phyloP scores from a whole-genome alignment of 2,797 vertebrate species.

The Catharus ustulatus region DNA sequence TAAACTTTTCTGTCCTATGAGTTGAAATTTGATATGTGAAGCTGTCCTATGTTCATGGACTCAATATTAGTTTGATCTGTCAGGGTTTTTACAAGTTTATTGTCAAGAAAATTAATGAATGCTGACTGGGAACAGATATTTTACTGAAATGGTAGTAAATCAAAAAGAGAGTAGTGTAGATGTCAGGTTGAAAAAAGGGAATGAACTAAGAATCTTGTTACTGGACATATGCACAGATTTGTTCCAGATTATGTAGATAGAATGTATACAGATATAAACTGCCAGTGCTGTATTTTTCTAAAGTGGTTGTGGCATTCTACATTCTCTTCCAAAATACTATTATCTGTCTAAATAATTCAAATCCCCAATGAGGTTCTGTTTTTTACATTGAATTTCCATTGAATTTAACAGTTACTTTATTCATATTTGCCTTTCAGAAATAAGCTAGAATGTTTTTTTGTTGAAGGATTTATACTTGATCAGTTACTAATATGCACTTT shows the following conservation, averaged over 20 bases:
- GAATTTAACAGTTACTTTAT: not conserved
- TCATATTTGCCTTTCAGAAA: not conserved
- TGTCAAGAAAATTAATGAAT: conserved; percentile 22
- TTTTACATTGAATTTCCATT: not conserved
- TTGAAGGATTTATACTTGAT: not conserved
- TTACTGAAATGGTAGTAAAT: conserved; percentile 10
- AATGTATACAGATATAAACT: not conserved
- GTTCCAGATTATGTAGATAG: not conserved
- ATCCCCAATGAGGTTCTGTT: not conserved
- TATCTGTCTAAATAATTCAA: not conserved
- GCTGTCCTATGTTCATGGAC: not conserved
- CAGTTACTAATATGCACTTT: not conserved
- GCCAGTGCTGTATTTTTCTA: not conserved
- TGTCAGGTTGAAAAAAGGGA: not conserved
- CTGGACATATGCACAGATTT: not conserved
- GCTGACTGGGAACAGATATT: not conserved
- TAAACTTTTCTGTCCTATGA: not conserved
- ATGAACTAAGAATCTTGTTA: not conserved
- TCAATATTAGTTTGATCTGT: not conserved
- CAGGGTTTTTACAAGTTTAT: not conserved
- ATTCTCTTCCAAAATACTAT: not conserved
- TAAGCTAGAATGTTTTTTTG: not conserved
- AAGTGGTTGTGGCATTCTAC: not conserved
- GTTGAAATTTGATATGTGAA: not conserved
- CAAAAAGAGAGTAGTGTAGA: not conserved